Percentiles rank a stretch among this genome's conserved stretches.
phyloP scores from a whole-genome alignment of 2,888 invertebrate genomes.

The Vannuccia rotundouncinata region DNA sequence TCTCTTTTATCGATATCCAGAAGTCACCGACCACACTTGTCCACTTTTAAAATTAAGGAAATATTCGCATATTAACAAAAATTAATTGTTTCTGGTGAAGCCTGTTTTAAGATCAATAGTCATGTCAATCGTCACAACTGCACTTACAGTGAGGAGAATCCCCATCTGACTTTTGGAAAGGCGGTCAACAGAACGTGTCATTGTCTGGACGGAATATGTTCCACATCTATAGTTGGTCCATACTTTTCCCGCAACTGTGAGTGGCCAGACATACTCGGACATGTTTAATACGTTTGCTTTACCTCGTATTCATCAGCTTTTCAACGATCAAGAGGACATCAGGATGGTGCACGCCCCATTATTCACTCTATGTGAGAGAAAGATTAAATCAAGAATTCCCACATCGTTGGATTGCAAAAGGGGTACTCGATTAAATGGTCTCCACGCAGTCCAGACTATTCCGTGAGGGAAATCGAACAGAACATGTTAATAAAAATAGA shows the following conservation, averaged over 20 bases:
- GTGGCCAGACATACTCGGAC: not conserved
- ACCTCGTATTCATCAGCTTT: constrained; percentile 1
- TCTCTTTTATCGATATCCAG: no score
- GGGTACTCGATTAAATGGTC: constrained; percentile 12
- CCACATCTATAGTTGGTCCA: not conserved
- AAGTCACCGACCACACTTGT: no score
- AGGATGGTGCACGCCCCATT: no score
- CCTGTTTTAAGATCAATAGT: no score
- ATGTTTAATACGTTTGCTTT: not conserved
- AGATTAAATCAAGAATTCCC: not conserved
- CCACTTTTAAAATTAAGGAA: no score
- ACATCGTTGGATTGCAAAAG: not conserved
- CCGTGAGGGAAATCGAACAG: not conserved
- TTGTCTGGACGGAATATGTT: no score
- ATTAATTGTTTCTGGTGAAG: no score
- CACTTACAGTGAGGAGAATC: no score
- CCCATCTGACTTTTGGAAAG: no score
- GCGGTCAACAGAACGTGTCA: no score
- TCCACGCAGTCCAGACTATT: constrained; percentile 11
- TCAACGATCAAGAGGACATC: constrained; percentile 4
- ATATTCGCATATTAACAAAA: no score
- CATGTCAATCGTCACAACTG: no score
- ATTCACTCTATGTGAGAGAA: not conserved
- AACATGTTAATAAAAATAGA: not conserved
- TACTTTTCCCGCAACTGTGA: constrained; percentile 9